phyloP scores from a whole-genome alignment of 1,140 invertebrate genomes.

The Lordiphosa clarofinis region DNA sequence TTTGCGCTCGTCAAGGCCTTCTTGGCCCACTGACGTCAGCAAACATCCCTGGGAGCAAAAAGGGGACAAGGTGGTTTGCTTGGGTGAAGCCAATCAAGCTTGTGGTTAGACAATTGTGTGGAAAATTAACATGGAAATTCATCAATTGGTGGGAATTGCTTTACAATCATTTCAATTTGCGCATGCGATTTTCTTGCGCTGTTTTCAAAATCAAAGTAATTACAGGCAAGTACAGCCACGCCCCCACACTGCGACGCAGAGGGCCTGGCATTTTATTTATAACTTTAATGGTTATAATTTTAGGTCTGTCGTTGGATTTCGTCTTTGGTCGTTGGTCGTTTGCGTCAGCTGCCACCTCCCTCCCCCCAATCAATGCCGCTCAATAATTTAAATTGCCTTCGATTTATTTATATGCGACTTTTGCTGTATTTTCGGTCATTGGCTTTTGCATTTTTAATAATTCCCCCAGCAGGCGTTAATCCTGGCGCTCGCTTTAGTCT shows the following conservation, averaged over 20 bases:
- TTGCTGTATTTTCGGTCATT: slow-evolving; percentile 36
- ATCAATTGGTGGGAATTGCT: slow-evolving; percentile 15
- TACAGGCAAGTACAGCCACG: slow-evolving; percentile 51
- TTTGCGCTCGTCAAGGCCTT: slow-evolving; percentile 35
- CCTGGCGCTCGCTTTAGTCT: slow-evolving; percentile 42
- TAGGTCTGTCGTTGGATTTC: slow-evolving; percentile 64
- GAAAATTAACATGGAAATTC: slow-evolving; percentile 30
- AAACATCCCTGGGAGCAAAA: slow-evolving; percentile 1
- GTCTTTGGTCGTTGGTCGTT: slow-evolving; percentile 29
- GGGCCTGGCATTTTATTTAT: slow-evolving; percentile 61
- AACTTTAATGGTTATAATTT: slow-evolving; percentile 75
- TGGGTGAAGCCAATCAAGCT: not conserved
- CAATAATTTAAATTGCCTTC: slow-evolving; percentile 65
- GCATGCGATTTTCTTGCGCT: slow-evolving; percentile 37
- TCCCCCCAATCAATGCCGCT: slow-evolving; percentile 55
- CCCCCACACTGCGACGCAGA: slow-evolving; percentile 19
- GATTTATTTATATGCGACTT: slow-evolving; percentile 17
- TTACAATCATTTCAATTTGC: slow-evolving; percentile 38
- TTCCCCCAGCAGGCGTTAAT: too few species aligned
- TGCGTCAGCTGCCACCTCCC: slow-evolving; percentile 48
- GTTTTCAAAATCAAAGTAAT: slow-evolving; percentile 68
- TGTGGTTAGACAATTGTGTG: not conserved
- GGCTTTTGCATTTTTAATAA: slow-evolving; percentile 40
- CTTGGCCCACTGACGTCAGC: slow-evolving; percentile 48
- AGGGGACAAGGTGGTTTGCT: not conserved